These are phyloP conservation scores for Numenius arquata DNA, from an alignment of 2,113 vertebrate genomes.

Conservation along the genomic window DNA sequence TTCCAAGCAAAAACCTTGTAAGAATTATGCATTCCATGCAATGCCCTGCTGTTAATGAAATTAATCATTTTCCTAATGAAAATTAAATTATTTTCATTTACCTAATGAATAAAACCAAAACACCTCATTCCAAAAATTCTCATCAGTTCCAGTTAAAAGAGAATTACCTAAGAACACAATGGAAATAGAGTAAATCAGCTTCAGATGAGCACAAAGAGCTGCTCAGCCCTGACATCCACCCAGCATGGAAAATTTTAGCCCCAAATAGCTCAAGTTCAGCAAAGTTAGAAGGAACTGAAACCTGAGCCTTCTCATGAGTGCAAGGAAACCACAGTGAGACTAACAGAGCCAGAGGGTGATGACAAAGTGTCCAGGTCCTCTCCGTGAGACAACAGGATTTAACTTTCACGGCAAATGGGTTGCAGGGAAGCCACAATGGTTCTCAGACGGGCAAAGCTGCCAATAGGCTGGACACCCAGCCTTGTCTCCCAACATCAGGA, in stretches of 20 bases:
- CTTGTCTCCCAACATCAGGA: background rate
- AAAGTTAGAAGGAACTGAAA: background rate
- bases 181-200: background rate
- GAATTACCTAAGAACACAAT: background rate
- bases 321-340: background rate
- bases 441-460: background rate
- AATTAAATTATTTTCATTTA: background rate
- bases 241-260: constrained; percentile 12
- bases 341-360: background rate
- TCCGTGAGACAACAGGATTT: background rate
- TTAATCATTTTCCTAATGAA: background rate
- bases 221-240: background rate
- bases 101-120: background rate
- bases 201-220: background rate
- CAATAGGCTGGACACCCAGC: background rate
- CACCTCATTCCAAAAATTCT: background rate
- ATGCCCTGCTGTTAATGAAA: background rate
- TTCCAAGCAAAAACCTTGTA: background rate
- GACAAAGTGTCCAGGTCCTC: background rate
- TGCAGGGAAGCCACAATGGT: background rate
- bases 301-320: background rate
- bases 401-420: background rate
- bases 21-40: background rate
- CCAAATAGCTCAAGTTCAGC: background rate
- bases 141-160: background rate